Base-by-base conservation (phyloP, 2,113 vertebrate genomes). In the Apus apus region DNA sequence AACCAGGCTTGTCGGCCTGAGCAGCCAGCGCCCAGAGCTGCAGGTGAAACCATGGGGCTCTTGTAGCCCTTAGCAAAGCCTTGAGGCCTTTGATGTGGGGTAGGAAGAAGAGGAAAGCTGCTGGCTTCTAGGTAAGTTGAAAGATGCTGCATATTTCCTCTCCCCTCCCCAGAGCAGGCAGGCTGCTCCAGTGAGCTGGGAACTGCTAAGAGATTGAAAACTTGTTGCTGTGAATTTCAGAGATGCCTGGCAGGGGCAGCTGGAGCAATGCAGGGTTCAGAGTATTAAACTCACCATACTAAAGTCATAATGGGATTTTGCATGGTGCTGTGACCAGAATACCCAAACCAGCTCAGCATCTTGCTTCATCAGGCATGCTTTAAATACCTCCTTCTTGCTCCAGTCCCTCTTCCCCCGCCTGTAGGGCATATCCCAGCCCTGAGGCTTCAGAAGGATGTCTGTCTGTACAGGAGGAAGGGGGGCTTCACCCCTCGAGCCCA, bases 241-340 rank as follows among this genome's bases (percentile, higher is more conserved):
- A 94, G 90, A 50, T 34, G 84, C 72, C 90, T 97, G 87, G 72
- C 86, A 94, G 95, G 75, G 92, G 89, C 86, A 96, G 85, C 88
- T 57, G 66, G 51, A 72, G 81, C 27, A 16, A 60, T 2, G 22
- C 78, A 94, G 85, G 80, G 65, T 86, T 96, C 95, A 74, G 34
- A 32, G 93, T 82, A 90, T 94, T 95, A 93, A 97, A 97, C 87
- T 93, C 51, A 2, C 75, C 46, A 6, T 74, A 76, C 75, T 95
- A 90, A 96, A 96, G 74, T 75, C 85, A 79, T 97, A 96, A 97
- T 96, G 78, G 74, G 92, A 97, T 96, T 97, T 96, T 94, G 54
- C 81, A 93, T 32, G 94, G 94, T 91, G 77, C 83, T 93, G 84
- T 21, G 5, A 87, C 77, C 83, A 84, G 94, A 97, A 97, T 96